Percentiles rank a stretch among this genome's conserved stretches.
Evolutionary conservation across 1,140 invertebrate genomes (phyloP).

Genomic region (Antheraea mylitta): DNA sequence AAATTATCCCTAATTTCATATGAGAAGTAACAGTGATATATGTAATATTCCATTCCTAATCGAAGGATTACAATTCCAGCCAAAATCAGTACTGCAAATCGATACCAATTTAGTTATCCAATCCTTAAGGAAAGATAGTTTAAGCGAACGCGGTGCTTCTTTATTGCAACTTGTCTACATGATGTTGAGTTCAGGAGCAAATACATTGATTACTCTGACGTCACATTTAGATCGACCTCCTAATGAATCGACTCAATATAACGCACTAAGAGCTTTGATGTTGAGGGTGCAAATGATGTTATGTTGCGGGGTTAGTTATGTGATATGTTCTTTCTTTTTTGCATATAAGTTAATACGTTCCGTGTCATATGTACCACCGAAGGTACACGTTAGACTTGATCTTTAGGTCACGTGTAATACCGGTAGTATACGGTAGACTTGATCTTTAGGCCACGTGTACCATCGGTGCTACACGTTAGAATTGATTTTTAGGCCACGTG

Average conservation of each 20-base stretch:
- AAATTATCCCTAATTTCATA: no score
- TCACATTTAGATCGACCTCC: slow-evolving; percentile 21
- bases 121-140: slow-evolving; percentile 47
- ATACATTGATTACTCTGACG: slow-evolving; percentile 48
- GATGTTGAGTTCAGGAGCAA: slow-evolving; percentile 40
- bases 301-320: slow-evolving; percentile 55
- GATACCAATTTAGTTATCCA: slow-evolving; percentile 53
- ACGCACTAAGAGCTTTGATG: slow-evolving; percentile 59
- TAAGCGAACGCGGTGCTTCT: slow-evolving; percentile 44
- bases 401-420: no score
- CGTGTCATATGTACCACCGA: no score
- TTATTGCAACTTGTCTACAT: slow-evolving; percentile 51
- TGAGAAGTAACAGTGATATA: no score
- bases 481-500: no score
- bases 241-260: slow-evolving; percentile 33
- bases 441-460: no score
- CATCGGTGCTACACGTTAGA: no score
- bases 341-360: no score
- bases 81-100: slow-evolving; percentile 54
- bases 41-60: no score
- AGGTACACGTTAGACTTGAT: no score
- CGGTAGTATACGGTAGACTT: no score
- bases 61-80: slow-evolving; percentile 34
- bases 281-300: slow-evolving; percentile 62
- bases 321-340: no score